Percentiles rank a stretch among this genome's conserved stretches.
These are phyloP conservation scores for Pristionchus fissidentatus DNA, from an alignment of 2,888 invertebrate species.

Conservation along the genomic window DNA sequence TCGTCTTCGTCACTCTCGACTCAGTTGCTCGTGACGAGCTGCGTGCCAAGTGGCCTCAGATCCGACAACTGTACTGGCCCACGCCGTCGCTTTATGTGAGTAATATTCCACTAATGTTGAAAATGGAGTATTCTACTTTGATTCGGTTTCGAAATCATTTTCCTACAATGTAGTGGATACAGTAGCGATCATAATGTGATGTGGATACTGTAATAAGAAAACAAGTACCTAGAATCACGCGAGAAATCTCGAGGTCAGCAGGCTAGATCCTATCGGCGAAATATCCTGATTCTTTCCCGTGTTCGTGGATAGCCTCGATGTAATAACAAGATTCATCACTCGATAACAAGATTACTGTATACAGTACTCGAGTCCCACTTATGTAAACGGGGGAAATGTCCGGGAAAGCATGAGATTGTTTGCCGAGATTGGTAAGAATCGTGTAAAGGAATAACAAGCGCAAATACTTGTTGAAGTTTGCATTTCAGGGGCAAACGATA, in stretches of 20 bases:
- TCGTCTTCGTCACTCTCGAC: constrained; percentile 74
- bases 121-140: background rate
- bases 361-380: too few species aligned
- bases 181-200: too few species aligned
- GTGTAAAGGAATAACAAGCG: too few species aligned
- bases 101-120: constrained; percentile 27
- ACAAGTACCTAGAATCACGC: too few species aligned
- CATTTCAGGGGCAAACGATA: too few species aligned
- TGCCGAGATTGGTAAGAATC: too few species aligned
- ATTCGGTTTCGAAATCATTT: background rate
- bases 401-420: too few species aligned
- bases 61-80: constrained; percentile 74
- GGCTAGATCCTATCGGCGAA: constrained; percentile 7
- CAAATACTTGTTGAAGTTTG: too few species aligned
- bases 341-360: background rate
- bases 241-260: too few species aligned
- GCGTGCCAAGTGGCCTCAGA: constrained; percentile 68
- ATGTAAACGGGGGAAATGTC: background rate
- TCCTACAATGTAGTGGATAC: too few species aligned
- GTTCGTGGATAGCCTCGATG: constrained; percentile 2
- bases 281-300: too few species aligned
- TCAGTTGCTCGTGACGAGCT: constrained; percentile 68
- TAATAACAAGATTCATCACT: constrained; percentile 15
- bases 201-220: too few species aligned
- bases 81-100: constrained; percentile 74